Conservation (phyloP, 2,888 invertebrate species). For the Dichetophora obliterata region DNA sequence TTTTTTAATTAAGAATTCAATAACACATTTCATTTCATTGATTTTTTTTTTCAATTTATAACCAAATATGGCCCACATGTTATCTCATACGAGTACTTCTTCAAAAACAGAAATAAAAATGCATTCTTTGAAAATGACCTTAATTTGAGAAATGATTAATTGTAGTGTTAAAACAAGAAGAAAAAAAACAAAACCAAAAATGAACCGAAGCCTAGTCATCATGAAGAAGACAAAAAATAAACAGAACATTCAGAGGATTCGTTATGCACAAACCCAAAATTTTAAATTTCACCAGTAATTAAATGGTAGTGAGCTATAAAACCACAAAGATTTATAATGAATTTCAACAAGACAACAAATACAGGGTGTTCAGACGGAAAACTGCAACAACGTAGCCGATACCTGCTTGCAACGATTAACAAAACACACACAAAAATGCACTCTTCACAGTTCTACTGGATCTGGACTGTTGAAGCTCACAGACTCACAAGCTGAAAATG, state of each 20-base stretch:
- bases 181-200: not conserved
- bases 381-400: not conserved
- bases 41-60: not conserved
- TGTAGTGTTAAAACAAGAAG: not conserved
- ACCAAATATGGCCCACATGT: not conserved
- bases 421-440: not conserved
- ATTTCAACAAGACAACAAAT: not conserved
- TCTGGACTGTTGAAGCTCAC: not conserved
- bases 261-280: not conserved
- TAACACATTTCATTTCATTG: not conserved
- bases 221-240: not conserved
- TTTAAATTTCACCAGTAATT: slow-evolving; percentile 1
- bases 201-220: not conserved
- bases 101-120: too few relatives aligned
- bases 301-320: not conserved
- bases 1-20: not conserved
- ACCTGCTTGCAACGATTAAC: not conserved
- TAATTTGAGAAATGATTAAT: slow-evolving; percentile 21
- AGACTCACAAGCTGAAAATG: not conserved
- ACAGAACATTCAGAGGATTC: not conserved
- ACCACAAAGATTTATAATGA: not conserved
- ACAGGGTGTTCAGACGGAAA: not conserved
- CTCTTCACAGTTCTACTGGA: too few relatives aligned
- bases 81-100: too few relatives aligned
- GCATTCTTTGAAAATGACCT: not conserved